Conservation (phyloP, 2,888 invertebrate genomes). For the Polydrusus pterygomalis region DNA sequence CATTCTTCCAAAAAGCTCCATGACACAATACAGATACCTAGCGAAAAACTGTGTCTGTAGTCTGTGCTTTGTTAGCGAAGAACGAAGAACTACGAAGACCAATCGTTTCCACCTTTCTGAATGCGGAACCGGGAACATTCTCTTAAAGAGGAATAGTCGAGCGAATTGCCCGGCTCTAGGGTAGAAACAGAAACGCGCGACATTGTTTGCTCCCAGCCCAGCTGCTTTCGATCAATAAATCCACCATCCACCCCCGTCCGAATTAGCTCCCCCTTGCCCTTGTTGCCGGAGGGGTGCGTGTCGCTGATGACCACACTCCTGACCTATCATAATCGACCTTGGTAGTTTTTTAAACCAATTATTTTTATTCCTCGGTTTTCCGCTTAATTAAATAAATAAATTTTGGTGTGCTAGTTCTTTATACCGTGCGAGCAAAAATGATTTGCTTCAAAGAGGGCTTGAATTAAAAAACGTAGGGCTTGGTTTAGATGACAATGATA, state of each 20-base stretch:
- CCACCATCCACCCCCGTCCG: conserved; percentile 6
- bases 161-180: neutral
- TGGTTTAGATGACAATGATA: no score
- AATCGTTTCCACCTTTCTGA: no score
- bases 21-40: no score
- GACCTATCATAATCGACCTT: conserved; percentile 1
- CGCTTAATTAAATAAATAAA: no score
- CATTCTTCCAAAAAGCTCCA: no score
- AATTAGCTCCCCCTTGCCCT: neutral
- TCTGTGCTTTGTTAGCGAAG: no score
- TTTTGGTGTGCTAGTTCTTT: no score
- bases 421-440: no score
- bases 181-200: neutral
- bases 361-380: neutral
- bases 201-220: neutral
- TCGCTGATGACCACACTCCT: neutral
- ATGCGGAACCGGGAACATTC: neutral
- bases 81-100: no score
- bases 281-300: neutral
- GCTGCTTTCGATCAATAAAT: conserved; percentile 19
- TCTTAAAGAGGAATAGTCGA: neutral
- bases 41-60: no score
- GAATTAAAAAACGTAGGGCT: no score
- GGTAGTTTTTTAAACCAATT: neutral
- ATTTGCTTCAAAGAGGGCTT: no score